Percentiles rank a stretch among this genome's conserved stretches.
These are phyloP conservation scores for Montifringilla adamsi DNA, from an alignment of 2,113 vertebrate genomes.

Conservation along the genomic window DNA sequence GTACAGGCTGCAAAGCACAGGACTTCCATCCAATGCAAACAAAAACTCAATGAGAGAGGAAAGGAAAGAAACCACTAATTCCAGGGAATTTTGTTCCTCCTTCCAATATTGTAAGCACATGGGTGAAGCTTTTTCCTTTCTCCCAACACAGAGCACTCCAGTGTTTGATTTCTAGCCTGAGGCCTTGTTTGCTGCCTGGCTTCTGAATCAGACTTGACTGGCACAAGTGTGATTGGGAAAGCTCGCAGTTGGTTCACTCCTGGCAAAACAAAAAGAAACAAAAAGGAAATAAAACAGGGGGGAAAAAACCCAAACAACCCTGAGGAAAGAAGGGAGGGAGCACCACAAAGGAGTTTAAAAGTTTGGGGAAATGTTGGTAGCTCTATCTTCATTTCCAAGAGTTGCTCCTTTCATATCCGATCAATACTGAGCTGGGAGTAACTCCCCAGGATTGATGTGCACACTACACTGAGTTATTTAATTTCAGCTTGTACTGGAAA, in stretches of 20 bases:
- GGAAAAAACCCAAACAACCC: fast-evolving
- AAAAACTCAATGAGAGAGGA: background rate
- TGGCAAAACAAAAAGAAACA: background rate
- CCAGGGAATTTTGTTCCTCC: background rate
- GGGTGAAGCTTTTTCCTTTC: background rate
- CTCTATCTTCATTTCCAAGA: background rate
- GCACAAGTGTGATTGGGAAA: background rate
- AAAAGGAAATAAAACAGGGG: background rate
- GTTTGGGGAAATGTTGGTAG: background rate
- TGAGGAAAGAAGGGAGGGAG: background rate
- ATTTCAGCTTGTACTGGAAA: background rate
- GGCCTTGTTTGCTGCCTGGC: background rate
- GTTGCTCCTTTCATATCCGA: background rate
- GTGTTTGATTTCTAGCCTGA: background rate
- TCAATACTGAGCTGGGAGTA: background rate
- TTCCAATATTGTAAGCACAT: background rate
- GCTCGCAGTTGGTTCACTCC: background rate
- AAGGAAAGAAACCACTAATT: background rate
- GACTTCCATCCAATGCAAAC: background rate
- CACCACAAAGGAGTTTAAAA: background rate
- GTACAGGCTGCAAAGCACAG: background rate
- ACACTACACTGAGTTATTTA: background rate
- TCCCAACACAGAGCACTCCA: background rate
- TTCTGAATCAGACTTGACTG: background rate
- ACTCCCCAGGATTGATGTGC: background rate